phyloP scores from a whole-genome alignment of 1,140 invertebrate species.

The Magallana ariakensis region DNA sequence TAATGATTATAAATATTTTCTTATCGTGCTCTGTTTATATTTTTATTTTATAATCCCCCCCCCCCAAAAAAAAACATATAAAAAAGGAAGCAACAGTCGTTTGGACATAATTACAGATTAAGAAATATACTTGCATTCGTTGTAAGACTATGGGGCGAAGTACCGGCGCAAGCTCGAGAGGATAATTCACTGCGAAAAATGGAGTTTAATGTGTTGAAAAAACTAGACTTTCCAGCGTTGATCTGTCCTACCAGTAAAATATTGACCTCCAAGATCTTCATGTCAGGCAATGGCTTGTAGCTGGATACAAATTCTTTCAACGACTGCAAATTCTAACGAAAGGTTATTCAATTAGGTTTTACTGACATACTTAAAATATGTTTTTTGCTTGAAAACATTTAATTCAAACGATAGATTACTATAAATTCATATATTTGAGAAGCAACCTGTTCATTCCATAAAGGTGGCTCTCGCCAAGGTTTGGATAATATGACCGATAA shows the following conservation, averaged over 20 bases:
- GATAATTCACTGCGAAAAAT: conserved; percentile 52
- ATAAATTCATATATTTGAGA: no score
- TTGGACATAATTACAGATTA: no score
- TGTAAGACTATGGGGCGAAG: conserved; percentile 52
- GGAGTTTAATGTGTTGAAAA: conserved; percentile 58
- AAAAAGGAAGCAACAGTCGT: background rate
- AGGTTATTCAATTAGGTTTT: background rate
- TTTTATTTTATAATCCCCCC: no score
- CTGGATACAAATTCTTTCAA: conserved; percentile 47
- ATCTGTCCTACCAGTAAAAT: conserved; percentile 56
- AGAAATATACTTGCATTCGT: conserved; percentile 53
- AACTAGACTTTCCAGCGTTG: conserved; percentile 58
- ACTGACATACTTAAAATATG: no score
- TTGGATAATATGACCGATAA: background rate
- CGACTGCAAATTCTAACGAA: background rate
- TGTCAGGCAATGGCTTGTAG: conserved; percentile 47
- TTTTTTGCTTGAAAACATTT: no score
- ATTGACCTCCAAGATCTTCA: conserved; percentile 35
- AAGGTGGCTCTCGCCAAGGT: background rate
- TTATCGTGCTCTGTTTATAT: no score
- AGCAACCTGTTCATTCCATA: background rate
- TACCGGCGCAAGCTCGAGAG: conserved; percentile 47
- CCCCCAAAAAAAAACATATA: background rate
- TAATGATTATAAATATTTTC: no score
- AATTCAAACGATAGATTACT: no score